Evolutionary conservation across 2,113 vertebrate genomes (phyloP), one percentile per base, ranked within the genome.

Genomic region (Galbula dea): DNA sequence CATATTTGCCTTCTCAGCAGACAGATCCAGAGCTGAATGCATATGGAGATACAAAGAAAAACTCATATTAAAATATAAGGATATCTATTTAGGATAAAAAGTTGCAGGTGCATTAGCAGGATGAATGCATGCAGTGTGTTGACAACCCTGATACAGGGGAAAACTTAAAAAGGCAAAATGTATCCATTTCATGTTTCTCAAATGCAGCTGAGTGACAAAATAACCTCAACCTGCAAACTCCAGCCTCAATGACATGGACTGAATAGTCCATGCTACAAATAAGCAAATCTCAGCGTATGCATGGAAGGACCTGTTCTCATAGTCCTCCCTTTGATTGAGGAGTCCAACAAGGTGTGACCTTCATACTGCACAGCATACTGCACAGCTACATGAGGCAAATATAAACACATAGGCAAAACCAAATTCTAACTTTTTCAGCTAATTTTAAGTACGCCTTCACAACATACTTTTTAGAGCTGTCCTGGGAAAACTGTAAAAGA

Each of bases 1-100:
- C 22, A 48, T 1, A 4, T 29, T 20, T 51, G 11, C 34, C 16
- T 41, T 66, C 46, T 73, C 46, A 57, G n/a, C 7, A 68, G 49
- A 39, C 15, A 88, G 27, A 4, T 13, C 9, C 20, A 78, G 29
- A 71, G 18, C 20, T 37, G 22, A 69, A 74, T 13, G 30, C 12
- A 45, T 4, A 26, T 0, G 3, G 20, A 55, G 13, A 30, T 27
- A 57, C 0, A 1, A n/a, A 74, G 72, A 62, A 30, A 6, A 57
- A 24, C 26, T 27, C 49, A 5, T 7, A 66, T 55, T 63, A n/a
- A n/a, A n/a, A n/a, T n/a, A n/a, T n/a, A n/a, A n/a, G n/a, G n/a
- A 63, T 73, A 51, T 84, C 11, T 65, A 32, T 10, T 39, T 55
- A 75, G 12, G n/a, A 34, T 41, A 24, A 72, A 39, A 83, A 71